A percentile compares a stretch with the other conserved stretches of the same genome.
Evolutionary conservation across 2,888 invertebrate species (phyloP).

Genomic region (Chirona hameri): DNA sequence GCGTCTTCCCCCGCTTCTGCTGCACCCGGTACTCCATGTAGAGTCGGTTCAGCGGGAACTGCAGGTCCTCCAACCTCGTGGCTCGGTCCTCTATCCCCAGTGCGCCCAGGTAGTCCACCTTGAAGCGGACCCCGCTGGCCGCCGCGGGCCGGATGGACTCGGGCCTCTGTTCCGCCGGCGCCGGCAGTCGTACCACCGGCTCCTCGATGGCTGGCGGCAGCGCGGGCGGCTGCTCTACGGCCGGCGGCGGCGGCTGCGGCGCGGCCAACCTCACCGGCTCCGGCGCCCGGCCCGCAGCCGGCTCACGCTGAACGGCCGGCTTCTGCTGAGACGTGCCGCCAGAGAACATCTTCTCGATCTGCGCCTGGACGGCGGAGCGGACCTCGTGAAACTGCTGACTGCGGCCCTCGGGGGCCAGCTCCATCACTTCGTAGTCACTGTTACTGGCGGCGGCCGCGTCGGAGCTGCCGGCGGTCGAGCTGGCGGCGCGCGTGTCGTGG

Average conservation of each 20-base stretch:
- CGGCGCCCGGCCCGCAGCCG: not conserved
- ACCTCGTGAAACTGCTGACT: conserved; percentile 39
- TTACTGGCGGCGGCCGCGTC: conserved; percentile 14
- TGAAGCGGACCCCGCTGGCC: conserved; percentile 13
- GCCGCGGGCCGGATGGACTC: not conserved
- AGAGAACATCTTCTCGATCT: conserved; percentile 80
- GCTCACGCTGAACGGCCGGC: conserved; percentile 2
- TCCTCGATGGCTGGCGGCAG: not conserved
- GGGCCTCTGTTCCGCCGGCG: not conserved
- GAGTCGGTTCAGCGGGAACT: conserved; percentile 70
- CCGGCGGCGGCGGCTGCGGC: conserved; percentile 23
- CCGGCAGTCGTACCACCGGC: not conserved
- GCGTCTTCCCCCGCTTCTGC: conserved; percentile 49
- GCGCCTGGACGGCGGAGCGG: conserved; percentile 71
- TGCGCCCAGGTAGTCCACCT: conserved; percentile 76
- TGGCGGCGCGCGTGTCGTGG: conserved; percentile 35
- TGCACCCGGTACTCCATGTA: conserved; percentile 57
- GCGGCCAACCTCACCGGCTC: not conserved
- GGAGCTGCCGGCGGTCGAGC: conserved; percentile 10
- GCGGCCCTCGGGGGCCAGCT: conserved; percentile 37
- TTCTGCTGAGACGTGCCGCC: conserved; percentile 58
- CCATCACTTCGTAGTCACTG: conserved; percentile 35
- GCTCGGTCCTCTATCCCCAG: conserved; percentile 66
- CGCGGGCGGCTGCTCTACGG: not conserved
- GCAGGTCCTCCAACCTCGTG: conserved; percentile 75